These are phyloP conservation scores for Drosophila busckii DNA, from an alignment of 1,140 invertebrate species.

Conservation along the genomic window DNA sequence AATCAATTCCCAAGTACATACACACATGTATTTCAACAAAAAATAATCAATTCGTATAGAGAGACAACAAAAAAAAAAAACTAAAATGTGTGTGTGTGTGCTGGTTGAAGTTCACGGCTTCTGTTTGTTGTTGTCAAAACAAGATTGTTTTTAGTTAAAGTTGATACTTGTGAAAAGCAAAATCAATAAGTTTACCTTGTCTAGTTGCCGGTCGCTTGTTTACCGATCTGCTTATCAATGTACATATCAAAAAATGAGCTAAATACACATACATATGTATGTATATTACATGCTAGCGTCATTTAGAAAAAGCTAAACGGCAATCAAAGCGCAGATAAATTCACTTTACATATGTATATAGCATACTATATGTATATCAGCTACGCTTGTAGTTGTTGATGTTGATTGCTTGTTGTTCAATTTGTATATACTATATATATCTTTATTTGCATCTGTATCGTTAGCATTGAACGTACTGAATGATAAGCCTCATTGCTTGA, in stretches of 20 bases:
- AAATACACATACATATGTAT: constrained; percentile 1
- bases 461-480: neutral
- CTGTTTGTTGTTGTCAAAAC: constrained; percentile 48
- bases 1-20: constrained; percentile 5
- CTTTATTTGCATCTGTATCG: constrained; percentile 25
- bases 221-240: constrained; percentile 30
- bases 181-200: constrained; percentile 4
- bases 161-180: constrained; percentile 35
- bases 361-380: constrained; percentile 20
- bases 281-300: too few relatives aligned
- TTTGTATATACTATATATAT: constrained; percentile 24
- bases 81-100: constrained; percentile 21
- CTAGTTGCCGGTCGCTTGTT: constrained; percentile 1
- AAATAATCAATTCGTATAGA: constrained; percentile 33
- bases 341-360: neutral
- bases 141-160: constrained; percentile 45
- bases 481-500: too few relatives aligned
- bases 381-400: constrained; percentile 6
- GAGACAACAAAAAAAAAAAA: too few relatives aligned
- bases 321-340: too few relatives aligned
- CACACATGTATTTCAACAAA: constrained; percentile 1
- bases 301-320: too few relatives aligned
- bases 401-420: constrained; percentile 58
- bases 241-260: neutral
- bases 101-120: constrained; percentile 54